Evolutionary conservation across 2,888 invertebrate species (phyloP).

Genomic region (Epiblema foenella): DNA sequence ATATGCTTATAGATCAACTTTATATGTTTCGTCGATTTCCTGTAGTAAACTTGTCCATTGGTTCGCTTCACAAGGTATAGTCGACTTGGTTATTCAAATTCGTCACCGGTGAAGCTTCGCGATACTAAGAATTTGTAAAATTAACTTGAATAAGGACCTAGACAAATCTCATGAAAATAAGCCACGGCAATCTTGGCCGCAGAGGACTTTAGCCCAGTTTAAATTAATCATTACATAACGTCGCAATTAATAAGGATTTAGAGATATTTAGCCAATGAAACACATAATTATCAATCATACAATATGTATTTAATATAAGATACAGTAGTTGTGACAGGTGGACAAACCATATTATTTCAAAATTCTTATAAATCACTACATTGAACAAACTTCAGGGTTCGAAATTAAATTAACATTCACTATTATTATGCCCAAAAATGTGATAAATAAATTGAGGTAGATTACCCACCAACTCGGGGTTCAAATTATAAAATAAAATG

Average conservation of each 20-base stretch:
- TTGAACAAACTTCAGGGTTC: constrained; percentile 75
- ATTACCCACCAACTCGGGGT: constrained; percentile 75
- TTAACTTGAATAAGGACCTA: no score
- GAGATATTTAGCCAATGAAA: constrained; percentile 61
- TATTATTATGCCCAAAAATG: constrained; percentile 83
- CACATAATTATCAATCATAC: constrained; percentile 80
- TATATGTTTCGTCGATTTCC: no score
- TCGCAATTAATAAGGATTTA: background rate
- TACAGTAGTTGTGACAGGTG: constrained; percentile 84
- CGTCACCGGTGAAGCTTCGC: no score
- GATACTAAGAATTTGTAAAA: no score
- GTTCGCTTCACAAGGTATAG: no score
- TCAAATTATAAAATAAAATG: constrained; percentile 76
- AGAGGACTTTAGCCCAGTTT: no score
- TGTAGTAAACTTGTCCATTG: no score
- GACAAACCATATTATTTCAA: constrained; percentile 78
- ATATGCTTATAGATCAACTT: no score
- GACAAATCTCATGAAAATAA: no score
- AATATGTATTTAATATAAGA: constrained; percentile 85
- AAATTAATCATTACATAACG: no score
- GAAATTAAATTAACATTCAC: constrained; percentile 75
- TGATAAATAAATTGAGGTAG: constrained; percentile 86
- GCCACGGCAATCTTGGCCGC: no score
- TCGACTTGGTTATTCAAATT: no score
- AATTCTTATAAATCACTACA: constrained; percentile 76